phyloP scores from a whole-genome alignment of 2,888 invertebrate species.

The Drosophila infuscata region DNA sequence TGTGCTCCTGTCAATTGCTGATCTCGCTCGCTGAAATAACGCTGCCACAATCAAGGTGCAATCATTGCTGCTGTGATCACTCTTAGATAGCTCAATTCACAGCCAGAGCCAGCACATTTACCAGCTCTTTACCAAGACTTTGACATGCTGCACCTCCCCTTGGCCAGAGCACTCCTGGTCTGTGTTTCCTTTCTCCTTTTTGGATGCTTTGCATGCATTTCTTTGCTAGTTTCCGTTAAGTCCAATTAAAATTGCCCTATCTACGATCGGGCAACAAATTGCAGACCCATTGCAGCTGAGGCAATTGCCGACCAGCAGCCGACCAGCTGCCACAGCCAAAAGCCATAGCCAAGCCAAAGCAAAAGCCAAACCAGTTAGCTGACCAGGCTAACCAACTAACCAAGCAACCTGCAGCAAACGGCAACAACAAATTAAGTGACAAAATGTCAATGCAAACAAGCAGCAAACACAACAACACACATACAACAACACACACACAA shows the following conservation, averaged over 20 bases:
- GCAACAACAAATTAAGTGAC: slow-evolving; percentile 78
- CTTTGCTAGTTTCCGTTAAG: slow-evolving; percentile 73
- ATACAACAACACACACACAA: slow-evolving; percentile 15
- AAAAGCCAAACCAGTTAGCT: slow-evolving; percentile 49
- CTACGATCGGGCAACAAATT: slow-evolving; percentile 70
- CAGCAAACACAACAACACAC: slow-evolving; percentile 27
- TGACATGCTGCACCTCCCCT: slow-evolving; percentile 33
- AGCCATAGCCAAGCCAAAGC: slow-evolving; percentile 24
- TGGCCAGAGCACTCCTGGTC: background rate
- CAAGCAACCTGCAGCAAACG: slow-evolving; percentile 50
- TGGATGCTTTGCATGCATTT: slow-evolving; percentile 61
- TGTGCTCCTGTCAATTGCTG: slow-evolving; percentile 60
- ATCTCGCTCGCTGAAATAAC: slow-evolving; percentile 51
- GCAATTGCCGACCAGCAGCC: slow-evolving; percentile 51
- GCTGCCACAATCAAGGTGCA: slow-evolving; percentile 51
- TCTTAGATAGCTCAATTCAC: slow-evolving; percentile 61
- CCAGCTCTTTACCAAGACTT: slow-evolving; percentile 36
- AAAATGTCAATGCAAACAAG: slow-evolving; percentile 79
- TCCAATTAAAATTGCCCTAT: slow-evolving; percentile 76
- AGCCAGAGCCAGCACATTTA: slow-evolving; percentile 24
- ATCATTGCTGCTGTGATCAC: slow-evolving; percentile 57
- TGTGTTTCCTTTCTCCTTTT: slow-evolving; percentile 36
- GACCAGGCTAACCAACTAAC: slow-evolving; percentile 48
- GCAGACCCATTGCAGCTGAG: slow-evolving; percentile 41
- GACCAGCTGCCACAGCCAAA: slow-evolving; percentile 42